Evolutionary conservation across 2,888 invertebrate genomes (phyloP).

Genomic region (Beris morrisii): DNA sequence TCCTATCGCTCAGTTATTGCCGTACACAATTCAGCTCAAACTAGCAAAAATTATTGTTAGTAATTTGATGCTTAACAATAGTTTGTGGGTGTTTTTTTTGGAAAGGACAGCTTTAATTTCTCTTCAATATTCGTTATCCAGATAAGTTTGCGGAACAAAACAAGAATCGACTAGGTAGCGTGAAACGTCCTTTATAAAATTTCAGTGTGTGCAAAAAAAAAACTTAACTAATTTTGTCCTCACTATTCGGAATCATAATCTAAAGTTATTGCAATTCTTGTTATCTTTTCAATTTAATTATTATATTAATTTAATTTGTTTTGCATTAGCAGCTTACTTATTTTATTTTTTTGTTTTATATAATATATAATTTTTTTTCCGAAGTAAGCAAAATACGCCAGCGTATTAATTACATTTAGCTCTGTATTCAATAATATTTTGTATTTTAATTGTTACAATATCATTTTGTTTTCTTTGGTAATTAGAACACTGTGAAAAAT

Average conservation of each 20-base stretch:
- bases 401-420: constrained; percentile 33
- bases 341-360: constrained; percentile 14
- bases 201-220: no score
- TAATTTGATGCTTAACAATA: no score
- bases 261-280: neutral
- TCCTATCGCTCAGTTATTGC: no score
- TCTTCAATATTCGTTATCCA: no score
- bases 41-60: no score
- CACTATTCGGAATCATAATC: neutral
- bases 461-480: constrained; percentile 27
- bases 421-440: constrained; percentile 30
- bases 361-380: constrained; percentile 22
- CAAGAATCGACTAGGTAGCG: no score
- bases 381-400: constrained; percentile 39
- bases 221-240: no score
- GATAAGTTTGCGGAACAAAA: no score
- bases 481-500: constrained; percentile 14
- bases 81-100: no score
- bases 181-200: no score
- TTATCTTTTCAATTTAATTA: constrained; percentile 1
- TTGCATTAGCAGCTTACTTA: neutral
- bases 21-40: no score
- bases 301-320: neutral
- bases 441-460: constrained; percentile 32
- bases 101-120: no score